These are phyloP conservation scores for Ruditapes philippinarum DNA, from an alignment of 1,140 invertebrate species.

Conservation along the genomic window DNA sequence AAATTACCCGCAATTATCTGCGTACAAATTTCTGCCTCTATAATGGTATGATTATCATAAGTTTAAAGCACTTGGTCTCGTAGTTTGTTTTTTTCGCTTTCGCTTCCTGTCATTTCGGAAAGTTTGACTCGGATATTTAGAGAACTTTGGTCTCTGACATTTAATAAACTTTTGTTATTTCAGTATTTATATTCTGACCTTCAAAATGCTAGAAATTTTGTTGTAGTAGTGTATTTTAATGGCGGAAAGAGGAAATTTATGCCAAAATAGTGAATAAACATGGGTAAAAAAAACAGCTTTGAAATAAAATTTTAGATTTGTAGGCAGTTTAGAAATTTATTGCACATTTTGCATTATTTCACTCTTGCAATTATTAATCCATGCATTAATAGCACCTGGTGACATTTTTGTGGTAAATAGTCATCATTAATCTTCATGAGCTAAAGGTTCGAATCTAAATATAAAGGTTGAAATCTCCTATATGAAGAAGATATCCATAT, in stretches of 20 bases:
- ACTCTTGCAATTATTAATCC: too few relatives aligned
- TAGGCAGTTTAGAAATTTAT: too few relatives aligned
- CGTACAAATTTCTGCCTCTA: too few relatives aligned
- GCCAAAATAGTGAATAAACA: not conserved
- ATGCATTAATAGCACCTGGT: too few relatives aligned
- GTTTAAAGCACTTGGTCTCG: conserved; percentile 1
- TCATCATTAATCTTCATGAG: too few relatives aligned
- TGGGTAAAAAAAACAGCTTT: too few relatives aligned
- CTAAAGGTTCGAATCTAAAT: too few relatives aligned
- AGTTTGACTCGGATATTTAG: not conserved
- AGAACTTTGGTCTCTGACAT: not conserved
- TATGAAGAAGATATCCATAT: too few relatives aligned
- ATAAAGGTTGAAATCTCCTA: too few relatives aligned
- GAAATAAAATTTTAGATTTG: too few relatives aligned
- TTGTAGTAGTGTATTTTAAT: not conserved
- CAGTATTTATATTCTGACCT: not conserved
- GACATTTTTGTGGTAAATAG: too few relatives aligned
- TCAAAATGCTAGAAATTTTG: not conserved
- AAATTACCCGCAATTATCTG: not conserved
- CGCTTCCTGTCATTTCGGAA: conserved; percentile 1
- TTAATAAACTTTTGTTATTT: not conserved
- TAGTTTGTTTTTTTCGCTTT: not conserved
- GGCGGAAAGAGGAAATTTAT: not conserved
- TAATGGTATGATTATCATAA: not conserved
- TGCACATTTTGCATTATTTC: too few relatives aligned